Conservation (phyloP, 1,140 invertebrate species). For the Aphaenogaster rudis region DNA sequence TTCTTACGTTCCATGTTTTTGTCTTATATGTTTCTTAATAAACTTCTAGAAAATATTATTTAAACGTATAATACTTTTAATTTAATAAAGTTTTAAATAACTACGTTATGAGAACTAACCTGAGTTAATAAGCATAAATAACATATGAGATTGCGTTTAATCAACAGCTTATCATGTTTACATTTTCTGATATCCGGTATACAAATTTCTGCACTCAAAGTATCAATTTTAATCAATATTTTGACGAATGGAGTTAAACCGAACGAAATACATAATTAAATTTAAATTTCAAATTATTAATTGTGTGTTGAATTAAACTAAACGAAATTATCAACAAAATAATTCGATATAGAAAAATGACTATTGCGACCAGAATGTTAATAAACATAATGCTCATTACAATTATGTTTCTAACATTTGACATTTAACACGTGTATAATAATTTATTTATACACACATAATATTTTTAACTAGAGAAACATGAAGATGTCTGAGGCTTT, state of each 20-base stretch:
- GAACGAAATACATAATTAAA: neutral
- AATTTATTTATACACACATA: neutral
- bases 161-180: neutral
- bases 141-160: neutral
- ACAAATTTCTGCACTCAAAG: neutral
- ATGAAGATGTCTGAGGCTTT: neutral
- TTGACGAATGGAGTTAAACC: neutral
- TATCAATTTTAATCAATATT: neutral
- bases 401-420: neutral
- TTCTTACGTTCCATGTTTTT: conserved; percentile 37
- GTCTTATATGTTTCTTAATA: neutral
- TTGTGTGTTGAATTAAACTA: neutral
- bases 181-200: neutral
- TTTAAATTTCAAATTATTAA: conserved; percentile 22
- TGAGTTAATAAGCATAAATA: neutral
- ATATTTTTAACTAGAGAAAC: neutral
- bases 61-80: neutral
- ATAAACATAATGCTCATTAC: neutral
- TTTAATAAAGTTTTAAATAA: neutral
- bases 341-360: conserved; percentile 33
- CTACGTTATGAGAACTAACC: neutral
- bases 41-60: neutral
- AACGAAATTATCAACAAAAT: conserved; percentile 20
- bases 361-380: neutral
- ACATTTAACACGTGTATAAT: neutral